phyloP scores from a whole-genome alignment of 2,888 invertebrate species.

The Diarsia brunnea region DNA sequence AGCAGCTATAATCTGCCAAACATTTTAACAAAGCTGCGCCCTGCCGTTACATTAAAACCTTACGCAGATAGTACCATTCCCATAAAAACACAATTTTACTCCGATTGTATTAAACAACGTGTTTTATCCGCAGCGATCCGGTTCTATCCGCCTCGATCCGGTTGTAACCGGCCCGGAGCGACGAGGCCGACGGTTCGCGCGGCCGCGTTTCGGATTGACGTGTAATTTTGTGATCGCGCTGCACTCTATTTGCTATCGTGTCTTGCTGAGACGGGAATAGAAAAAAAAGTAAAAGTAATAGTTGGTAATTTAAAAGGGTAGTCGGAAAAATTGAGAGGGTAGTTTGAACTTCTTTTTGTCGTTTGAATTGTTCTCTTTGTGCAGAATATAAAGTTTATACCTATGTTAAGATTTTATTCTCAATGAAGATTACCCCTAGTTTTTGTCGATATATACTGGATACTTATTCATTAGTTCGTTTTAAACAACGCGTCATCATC shows the following conservation, averaged over 20 bases:
- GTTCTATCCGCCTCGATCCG: conserved; percentile 67
- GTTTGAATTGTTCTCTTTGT: not conserved
- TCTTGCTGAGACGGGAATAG: conserved; percentile 61
- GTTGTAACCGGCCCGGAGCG: conserved; percentile 71
- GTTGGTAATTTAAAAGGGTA: conserved; percentile 58
- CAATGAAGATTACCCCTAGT: not conserved
- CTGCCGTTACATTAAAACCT: not conserved
- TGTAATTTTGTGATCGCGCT: conserved; percentile 84
- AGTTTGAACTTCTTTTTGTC: conserved; percentile 22
- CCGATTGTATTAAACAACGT: conserved; percentile 58
- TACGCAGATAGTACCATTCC: conserved; percentile 10
- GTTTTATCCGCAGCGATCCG: conserved; percentile 73
- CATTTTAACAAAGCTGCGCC: not conserved
- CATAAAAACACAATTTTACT: conserved; percentile 48
- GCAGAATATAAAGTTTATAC: not conserved
- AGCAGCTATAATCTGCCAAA: not conserved
- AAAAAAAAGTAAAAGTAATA: conserved; percentile 62
- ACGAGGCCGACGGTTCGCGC: conserved; percentile 75
- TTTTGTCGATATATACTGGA: not conserved
- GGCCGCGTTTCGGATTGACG: conserved; percentile 86
- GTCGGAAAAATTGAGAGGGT: conserved; percentile 30
- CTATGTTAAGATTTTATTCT: not conserved
- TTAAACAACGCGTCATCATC: not conserved
- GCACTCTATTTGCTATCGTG: conserved; percentile 73
- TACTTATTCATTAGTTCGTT: not conserved